Percentiles rank a stretch among this genome's conserved stretches.
Conservation (phyloP, 1,140 invertebrate species). For the Drosophila sulfurigaster region DNA sequence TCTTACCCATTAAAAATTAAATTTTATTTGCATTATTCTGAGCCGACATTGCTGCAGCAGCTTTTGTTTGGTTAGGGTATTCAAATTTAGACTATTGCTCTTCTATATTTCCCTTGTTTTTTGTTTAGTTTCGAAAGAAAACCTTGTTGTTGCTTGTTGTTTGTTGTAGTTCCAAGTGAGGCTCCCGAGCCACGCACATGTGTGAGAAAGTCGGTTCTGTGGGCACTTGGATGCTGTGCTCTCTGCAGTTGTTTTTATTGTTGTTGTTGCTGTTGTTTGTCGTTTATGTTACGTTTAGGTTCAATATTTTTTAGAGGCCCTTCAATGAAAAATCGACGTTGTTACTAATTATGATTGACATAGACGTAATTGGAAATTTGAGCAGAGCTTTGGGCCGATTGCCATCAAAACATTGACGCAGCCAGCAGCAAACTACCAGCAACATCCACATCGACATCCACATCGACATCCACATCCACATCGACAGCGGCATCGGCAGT, state of each 20-base stretch:
- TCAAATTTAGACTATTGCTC: not conserved
- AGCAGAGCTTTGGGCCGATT: conserved; percentile 72
- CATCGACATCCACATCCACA: conserved; percentile 19
- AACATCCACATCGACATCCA: conserved; percentile 37
- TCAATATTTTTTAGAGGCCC: conserved; percentile 55
- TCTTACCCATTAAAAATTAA: too few species aligned
- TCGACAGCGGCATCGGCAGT: conserved; percentile 57
- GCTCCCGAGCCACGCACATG: conserved; percentile 73
- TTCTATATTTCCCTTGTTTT: not conserved
- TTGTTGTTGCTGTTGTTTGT: conserved; percentile 40
- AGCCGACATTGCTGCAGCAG: too few species aligned
- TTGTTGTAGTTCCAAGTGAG: conserved; percentile 21
- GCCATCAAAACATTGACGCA: conserved; percentile 27
- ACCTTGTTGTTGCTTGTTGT: conserved; percentile 38
- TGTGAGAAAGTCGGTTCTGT: conserved; percentile 73
- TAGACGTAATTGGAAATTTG: conserved; percentile 84
- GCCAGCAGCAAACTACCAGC: conserved; percentile 16
- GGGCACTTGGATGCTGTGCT: conserved; percentile 20
- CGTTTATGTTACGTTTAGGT: conserved; percentile 60
- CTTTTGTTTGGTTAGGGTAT: conserved; percentile 14
- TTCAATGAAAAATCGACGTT: conserved; percentile 83
- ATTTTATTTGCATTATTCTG: too few species aligned
- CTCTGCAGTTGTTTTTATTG: conserved; percentile 11
- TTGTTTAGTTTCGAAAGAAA: conserved; percentile 27
- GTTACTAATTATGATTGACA: conserved; percentile 85